Percentiles rank a stretch among this genome's conserved stretches.
Conservation (phyloP, 2,797 vertebrate genomes). For the Diglossa cyanea region DNA sequence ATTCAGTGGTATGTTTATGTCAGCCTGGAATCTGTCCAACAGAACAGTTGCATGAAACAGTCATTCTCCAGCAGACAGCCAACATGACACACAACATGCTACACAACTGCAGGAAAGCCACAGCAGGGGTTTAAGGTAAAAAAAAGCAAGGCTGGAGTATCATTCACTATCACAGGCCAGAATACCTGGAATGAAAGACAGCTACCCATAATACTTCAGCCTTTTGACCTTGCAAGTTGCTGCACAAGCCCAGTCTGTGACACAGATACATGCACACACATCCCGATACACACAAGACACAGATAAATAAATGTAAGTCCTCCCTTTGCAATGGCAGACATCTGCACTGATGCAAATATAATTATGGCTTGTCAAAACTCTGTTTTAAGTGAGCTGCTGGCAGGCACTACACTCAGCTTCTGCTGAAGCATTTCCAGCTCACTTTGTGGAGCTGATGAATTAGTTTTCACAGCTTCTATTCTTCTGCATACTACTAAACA, state of each 20-base stretch:
- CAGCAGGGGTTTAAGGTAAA: background rate
- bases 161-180: background rate
- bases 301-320: background rate
- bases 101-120: background rate
- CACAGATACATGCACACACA: background rate
- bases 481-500: background rate
- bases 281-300: background rate
- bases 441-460: slow-evolving; percentile 27
- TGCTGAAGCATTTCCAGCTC: background rate
- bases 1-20: background rate
- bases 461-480: slow-evolving; percentile 8
- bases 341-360: slow-evolving; percentile 15
- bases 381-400: slow-evolving; percentile 17
- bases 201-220: background rate
- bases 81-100: background rate
- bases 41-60: background rate
- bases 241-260: background rate
- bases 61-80: background rate
- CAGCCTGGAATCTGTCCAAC: slow-evolving; percentile 19
- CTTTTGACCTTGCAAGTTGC: background rate
- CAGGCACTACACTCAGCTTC: background rate
- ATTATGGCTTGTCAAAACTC: slow-evolving; percentile 15
- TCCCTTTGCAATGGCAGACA: background rate
- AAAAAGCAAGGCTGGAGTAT: background rate
- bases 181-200: background rate